Conservation (phyloP, 2,113 vertebrate species). For the Nycticebus coucang region DNA sequence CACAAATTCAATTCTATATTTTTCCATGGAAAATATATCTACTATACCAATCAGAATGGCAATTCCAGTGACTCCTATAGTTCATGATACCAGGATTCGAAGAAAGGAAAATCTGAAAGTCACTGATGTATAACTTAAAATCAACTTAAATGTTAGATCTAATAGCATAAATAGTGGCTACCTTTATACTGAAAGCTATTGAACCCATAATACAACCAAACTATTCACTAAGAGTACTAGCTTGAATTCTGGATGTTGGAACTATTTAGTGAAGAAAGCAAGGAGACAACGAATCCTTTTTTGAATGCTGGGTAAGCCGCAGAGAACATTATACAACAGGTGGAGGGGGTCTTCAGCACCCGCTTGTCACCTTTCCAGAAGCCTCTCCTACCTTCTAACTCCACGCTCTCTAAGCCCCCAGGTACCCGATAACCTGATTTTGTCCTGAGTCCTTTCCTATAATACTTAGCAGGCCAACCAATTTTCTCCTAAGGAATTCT, state of each 20-base stretch:
- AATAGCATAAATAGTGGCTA: background rate
- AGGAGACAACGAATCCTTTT: background rate
- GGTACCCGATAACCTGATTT: background rate
- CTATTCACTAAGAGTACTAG: background rate
- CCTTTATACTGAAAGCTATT: background rate
- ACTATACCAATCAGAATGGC: background rate
- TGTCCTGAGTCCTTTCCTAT: background rate
- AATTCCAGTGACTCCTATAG: background rate
- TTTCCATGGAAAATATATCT: slow-evolving; percentile 24
- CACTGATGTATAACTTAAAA: background rate
- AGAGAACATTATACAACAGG: background rate
- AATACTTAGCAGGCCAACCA: background rate
- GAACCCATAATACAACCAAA: background rate
- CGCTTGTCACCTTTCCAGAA: background rate
- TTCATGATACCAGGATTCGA: background rate
- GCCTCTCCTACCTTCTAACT: background rate
- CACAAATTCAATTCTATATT: background rate
- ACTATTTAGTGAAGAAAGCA: background rate
- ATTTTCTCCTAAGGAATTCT: background rate
- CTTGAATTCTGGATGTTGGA: background rate
- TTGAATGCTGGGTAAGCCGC: background rate
- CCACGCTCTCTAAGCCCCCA: background rate
- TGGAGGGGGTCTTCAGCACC: background rate
- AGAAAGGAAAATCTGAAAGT: background rate
- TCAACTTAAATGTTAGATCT: background rate